phyloP scores from a whole-genome alignment of 2,888 invertebrate genomes.

The Hypomecis punctinalis region DNA sequence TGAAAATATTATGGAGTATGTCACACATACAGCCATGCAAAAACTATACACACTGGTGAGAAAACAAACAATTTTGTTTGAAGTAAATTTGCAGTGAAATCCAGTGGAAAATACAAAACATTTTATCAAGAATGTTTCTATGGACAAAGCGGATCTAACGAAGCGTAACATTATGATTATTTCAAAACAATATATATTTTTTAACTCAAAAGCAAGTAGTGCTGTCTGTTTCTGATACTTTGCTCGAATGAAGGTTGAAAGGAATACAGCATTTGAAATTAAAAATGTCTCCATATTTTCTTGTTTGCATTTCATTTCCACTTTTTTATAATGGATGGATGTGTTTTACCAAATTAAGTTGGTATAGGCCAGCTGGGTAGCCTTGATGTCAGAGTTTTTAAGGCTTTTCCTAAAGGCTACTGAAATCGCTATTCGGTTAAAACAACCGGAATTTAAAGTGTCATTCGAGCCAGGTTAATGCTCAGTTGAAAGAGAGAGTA shows the following conservation, averaged over 20 bases:
- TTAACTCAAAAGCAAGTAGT: not conserved
- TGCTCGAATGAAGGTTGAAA: not conserved
- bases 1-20: not conserved
- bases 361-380: too few relatives aligned
- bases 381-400: too few relatives aligned
- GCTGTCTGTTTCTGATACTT: not conserved
- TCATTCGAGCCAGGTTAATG: too few relatives aligned
- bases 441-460: too few relatives aligned
- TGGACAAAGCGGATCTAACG: not conserved
- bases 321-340: too few relatives aligned
- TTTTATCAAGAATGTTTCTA: not conserved
- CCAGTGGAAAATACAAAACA: not conserved
- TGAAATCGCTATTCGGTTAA: too few relatives aligned
- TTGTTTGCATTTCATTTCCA: too few relatives aligned
- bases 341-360: too few relatives aligned
- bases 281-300: too few relatives aligned
- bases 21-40: not conserved
- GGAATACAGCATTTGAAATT: too few relatives aligned
- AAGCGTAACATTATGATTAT: not conserved
- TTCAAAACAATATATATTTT: not conserved
- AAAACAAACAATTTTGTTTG: not conserved
- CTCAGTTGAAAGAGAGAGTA: too few relatives aligned
- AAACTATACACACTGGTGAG: not conserved
- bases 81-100: slow-evolving; percentile 7
- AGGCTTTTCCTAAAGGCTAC: too few relatives aligned